Conservation (phyloP, 2,888 invertebrate species). For the Sarcophaga variegata region DNA sequence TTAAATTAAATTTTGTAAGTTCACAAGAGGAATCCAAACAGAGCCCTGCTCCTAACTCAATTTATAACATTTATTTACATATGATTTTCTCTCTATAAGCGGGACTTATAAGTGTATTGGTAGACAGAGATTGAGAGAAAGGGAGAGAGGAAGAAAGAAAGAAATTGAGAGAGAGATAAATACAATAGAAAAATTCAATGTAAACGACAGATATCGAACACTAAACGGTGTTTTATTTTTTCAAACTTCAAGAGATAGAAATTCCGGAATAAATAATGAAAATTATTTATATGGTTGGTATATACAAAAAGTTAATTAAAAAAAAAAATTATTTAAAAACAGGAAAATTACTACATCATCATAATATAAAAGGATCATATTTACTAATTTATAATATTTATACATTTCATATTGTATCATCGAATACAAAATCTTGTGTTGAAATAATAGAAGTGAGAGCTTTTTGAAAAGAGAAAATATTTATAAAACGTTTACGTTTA, state of each 20-base stretch:
- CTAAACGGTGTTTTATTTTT: constrained; percentile 11
- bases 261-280: constrained; percentile 81
- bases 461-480: constrained; percentile 38
- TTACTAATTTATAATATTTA: constrained; percentile 66
- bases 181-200: constrained; percentile 31
- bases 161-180: not conserved
- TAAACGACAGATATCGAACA: constrained; percentile 5
- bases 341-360: not conserved
- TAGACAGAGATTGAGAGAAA: constrained; percentile 40
- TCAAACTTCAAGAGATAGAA: constrained; percentile 73
- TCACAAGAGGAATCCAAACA: constrained; percentile 17
- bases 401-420: constrained; percentile 46
- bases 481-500: constrained; percentile 23
- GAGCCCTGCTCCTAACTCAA: constrained; percentile 79
- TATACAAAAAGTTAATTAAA: constrained; percentile 72
- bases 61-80: constrained; percentile 68
- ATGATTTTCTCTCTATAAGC: constrained; percentile 42
- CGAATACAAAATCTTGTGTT: constrained; percentile 53
- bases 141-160: constrained; percentile 41
- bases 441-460: constrained; percentile 36
- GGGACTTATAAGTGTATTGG: constrained; percentile 4
- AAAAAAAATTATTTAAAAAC: not conserved
- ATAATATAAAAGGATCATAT: constrained; percentile 65
- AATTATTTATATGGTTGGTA: constrained; percentile 77
- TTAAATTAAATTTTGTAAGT: constrained; percentile 65